Conservation (phyloP, 1,140 invertebrate species). For the Chrysopa pallens region DNA sequence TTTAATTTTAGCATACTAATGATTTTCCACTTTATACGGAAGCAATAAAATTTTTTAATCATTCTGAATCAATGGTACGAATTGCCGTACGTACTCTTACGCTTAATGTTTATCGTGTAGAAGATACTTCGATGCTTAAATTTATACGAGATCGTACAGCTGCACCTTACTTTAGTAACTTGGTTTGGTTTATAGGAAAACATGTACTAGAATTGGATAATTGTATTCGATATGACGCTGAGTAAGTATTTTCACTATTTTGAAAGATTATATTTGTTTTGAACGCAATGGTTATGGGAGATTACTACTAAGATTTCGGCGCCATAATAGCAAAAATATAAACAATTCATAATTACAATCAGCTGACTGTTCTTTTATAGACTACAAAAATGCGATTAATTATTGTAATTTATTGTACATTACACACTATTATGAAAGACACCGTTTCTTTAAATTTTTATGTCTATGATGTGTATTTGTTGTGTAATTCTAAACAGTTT, state of each 20-base stretch:
- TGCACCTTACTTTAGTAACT: conserved; percentile 93
- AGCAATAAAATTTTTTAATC: conserved; percentile 98
- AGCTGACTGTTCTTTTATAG: conserved; percentile 1
- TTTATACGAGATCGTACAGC: conserved; percentile 93
- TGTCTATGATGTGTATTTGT: no score
- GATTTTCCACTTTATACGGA: conserved; percentile 98
- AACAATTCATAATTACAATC: conserved; percentile 1
- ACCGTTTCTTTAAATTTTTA: no score
- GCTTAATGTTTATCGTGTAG: conserved; percentile 90
- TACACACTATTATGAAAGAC: no score
- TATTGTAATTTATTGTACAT: no score
- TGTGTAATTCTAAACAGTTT: no score
- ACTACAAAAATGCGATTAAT: no score
- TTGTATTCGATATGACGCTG: conserved; percentile 85
- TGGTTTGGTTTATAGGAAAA: conserved; percentile 99
- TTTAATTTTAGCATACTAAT: conserved; percentile 75
- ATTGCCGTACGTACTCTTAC: conserved; percentile 96
- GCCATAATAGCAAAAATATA: no score
- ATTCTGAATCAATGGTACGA: conserved; percentile 95
- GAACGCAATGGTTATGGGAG: no score
- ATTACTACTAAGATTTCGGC: no score
- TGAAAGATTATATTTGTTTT: no score
- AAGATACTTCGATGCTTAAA: conserved; percentile 87
- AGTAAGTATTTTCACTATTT: conserved; percentile 45
- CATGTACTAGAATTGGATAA: conserved; percentile 91